A percentile compares a stretch with the other conserved stretches of the same genome.
Evolutionary conservation across 2,113 vertebrate genomes (phyloP).

Genomic region (Lonchura striata): DNA sequence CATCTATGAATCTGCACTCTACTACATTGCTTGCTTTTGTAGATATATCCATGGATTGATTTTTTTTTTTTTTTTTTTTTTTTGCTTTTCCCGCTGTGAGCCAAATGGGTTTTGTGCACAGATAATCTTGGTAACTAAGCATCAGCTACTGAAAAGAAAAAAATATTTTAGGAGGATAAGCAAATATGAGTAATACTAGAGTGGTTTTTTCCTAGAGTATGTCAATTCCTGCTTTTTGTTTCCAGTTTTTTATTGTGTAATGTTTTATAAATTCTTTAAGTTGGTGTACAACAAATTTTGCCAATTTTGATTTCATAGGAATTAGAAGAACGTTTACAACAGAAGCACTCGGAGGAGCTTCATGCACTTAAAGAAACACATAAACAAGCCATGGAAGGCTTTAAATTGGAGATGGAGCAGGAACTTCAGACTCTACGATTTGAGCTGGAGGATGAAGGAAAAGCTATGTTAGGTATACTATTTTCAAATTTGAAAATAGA

Average conservation of each 20-base stretch:
- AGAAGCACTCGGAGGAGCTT: slow-evolving; percentile 90
- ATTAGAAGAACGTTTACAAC: slow-evolving; percentile 89
- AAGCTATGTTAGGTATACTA: slow-evolving; percentile 91
- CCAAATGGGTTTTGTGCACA: neutral
- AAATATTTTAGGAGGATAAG: neutral
- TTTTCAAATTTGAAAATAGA: neutral
- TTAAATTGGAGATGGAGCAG: slow-evolving; percentile 93
- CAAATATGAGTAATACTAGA: neutral
- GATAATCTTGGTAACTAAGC: neutral
- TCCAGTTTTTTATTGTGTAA: neutral
- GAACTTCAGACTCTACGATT: slow-evolving; percentile 96
- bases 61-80: no score
- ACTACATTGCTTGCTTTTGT: neutral
- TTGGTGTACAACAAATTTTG: neutral
- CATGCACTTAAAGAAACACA: slow-evolving; percentile 90
- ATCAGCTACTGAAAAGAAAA: neutral
- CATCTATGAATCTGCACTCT: neutral
- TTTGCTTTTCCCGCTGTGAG: neutral
- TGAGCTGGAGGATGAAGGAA: slow-evolving; percentile 96
- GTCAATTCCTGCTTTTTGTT: neutral
- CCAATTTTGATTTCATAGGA: slow-evolving; percentile 73
- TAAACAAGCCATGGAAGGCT: slow-evolving; percentile 91
- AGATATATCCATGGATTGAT: neutral
- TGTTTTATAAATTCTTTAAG: neutral
- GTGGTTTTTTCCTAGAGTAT: neutral